These are phyloP conservation scores for Petrocephalus schoutedeni DNA, from an alignment of 2,797 vertebrate species.

Conservation along the genomic window DNA sequence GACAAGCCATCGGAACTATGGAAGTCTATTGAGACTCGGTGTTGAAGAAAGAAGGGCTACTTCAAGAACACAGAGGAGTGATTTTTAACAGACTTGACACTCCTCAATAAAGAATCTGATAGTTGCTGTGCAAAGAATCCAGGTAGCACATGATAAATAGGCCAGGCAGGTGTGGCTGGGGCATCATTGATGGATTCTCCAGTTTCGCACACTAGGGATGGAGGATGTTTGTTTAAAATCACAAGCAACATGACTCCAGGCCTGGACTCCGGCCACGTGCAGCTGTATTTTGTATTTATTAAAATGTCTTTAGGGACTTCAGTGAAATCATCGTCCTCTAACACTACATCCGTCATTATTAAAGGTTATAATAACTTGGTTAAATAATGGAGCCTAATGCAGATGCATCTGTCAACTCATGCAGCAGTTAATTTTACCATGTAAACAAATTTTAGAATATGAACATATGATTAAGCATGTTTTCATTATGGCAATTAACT, in stretches of 20 bases:
- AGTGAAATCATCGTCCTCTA: neutral
- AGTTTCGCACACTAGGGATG: slow-evolving; percentile 23
- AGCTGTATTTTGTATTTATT: neutral
- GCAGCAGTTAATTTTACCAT: neutral
- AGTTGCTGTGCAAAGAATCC: slow-evolving; percentile 41
- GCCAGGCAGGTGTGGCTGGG: slow-evolving; percentile 44
- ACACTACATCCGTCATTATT: neutral
- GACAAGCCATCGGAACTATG: neutral
- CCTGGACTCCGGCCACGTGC: neutral
- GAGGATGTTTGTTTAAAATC: neutral
- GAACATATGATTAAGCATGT: neutral
- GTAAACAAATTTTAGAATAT: slow-evolving; percentile 4
- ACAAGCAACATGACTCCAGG: neutral
- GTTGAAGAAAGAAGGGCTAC: slow-evolving; percentile 34
- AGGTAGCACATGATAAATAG: slow-evolving; percentile 31
- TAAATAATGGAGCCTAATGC: neutral
- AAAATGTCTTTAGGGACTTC: neutral
- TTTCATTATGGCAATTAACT: neutral
- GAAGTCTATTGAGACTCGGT: slow-evolving; percentile 15
- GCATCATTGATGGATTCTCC: slow-evolving; percentile 37
- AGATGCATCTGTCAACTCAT: neutral
- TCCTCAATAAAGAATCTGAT: slow-evolving; percentile 34
- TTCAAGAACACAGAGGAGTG: slow-evolving; percentile 27
- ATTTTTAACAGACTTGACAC: slow-evolving; percentile 30
- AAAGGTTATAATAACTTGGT: neutral